Evolutionary conservation across 2,888 invertebrate species (phyloP).

Genomic region (Parnassius orleans): DNA sequence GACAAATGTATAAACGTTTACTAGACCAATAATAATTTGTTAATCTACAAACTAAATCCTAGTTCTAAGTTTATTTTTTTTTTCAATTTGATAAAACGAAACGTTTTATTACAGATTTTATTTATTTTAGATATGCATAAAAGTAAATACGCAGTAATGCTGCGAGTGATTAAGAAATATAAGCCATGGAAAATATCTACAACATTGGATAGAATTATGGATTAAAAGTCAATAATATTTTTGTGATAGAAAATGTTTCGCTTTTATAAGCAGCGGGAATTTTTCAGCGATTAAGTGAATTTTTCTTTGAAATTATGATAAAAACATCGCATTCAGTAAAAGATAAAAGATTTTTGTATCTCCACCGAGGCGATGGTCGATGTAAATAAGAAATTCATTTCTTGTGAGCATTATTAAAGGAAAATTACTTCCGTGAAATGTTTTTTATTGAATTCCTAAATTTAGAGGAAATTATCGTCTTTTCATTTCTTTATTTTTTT

Average conservation of each 20-base stretch:
- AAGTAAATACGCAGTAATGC: background rate
- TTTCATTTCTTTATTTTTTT: background rate
- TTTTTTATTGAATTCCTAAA: constrained; percentile 30
- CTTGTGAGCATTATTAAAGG: constrained; percentile 47
- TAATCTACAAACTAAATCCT: no score
- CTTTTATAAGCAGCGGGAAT: constrained; percentile 37
- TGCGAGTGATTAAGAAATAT: background rate
- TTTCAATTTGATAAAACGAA: no score
- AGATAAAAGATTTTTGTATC: constrained; percentile 66
- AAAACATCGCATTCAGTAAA: constrained; percentile 65
- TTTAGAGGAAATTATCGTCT: constrained; percentile 28
- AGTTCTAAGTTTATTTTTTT: no score
- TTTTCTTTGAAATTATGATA: constrained; percentile 58
- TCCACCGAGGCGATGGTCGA: constrained; percentile 54
- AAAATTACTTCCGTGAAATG: constrained; percentile 38
- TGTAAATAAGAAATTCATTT: constrained; percentile 66
- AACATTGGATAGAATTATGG: constrained; percentile 10
- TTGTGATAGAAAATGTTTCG: constrained; percentile 29
- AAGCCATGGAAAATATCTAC: constrained; percentile 4
- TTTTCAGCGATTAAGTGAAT: constrained; percentile 63
- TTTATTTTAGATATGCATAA: no score
- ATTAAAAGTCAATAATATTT: constrained; percentile 32
- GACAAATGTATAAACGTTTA: no score
- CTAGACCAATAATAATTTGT: no score
- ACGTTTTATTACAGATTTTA: no score